Percentiles rank a stretch among this genome's conserved stretches.
phyloP scores from a whole-genome alignment of 1,140 invertebrate species.

The Schlechtendalia chinensis region DNA sequence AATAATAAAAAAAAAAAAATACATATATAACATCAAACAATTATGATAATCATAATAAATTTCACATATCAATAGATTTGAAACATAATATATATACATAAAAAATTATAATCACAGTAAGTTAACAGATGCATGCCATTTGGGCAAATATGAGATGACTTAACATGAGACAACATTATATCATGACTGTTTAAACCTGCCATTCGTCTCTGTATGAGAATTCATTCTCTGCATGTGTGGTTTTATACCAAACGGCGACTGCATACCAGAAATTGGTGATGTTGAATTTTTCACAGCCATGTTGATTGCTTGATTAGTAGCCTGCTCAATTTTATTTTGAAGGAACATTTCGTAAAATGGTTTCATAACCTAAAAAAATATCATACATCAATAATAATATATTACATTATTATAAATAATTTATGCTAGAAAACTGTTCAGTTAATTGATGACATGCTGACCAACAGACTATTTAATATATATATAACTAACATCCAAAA shows the following conservation, averaged over 20 bases:
- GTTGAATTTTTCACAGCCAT: slow-evolving; percentile 35
- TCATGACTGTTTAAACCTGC: slow-evolving; percentile 39
- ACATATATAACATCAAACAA: slow-evolving; percentile 26
- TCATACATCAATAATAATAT: not conserved
- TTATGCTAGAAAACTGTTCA: too few relatives aligned
- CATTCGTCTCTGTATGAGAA: not conserved
- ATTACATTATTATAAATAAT: too few relatives aligned
- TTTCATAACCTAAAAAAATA: slow-evolving; percentile 68
- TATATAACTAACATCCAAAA: too few relatives aligned
- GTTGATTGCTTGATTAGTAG: slow-evolving; percentile 60
- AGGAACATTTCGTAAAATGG: slow-evolving; percentile 73
- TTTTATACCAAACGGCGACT: slow-evolving; percentile 4
- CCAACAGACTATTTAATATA: too few relatives aligned
- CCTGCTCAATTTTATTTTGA: slow-evolving; percentile 75
- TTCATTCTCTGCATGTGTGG: slow-evolving; percentile 35
- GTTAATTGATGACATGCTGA: too few relatives aligned
- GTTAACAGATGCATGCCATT: slow-evolving; percentile 25
- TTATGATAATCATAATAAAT: slow-evolving; percentile 21
- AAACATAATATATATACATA: slow-evolving; percentile 21
- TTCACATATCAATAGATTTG: slow-evolving; percentile 21
- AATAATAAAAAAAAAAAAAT: slow-evolving; percentile 16
- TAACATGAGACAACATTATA: slow-evolving; percentile 17
- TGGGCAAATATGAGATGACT: slow-evolving; percentile 2
- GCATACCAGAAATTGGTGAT: not conserved
- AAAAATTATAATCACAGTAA: slow-evolving; percentile 44